These are phyloP conservation scores for Oreochromis niloticus DNA, from an alignment of 2,113 vertebrate genomes.

Conservation along the genomic window DNA sequence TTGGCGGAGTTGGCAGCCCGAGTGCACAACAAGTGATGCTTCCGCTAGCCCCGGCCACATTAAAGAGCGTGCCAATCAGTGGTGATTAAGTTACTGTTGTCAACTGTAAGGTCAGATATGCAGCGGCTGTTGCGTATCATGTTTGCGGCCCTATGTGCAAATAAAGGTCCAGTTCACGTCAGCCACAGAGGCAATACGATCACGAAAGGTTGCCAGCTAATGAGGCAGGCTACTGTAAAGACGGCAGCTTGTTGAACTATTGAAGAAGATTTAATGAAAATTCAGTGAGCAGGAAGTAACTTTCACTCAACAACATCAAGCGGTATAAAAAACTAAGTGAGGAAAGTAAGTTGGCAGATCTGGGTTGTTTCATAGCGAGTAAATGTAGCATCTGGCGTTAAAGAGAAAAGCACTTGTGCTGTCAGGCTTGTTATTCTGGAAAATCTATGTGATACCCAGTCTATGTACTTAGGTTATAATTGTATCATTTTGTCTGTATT, in stretches of 20 bases:
- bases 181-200: neutral
- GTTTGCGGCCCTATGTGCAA: neutral
- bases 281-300: neutral
- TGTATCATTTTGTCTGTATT: neutral
- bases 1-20: neutral
- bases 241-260: neutral
- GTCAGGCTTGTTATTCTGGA: neutral
- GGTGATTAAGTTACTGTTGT: neutral
- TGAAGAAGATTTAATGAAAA: neutral
- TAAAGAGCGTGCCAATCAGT: neutral
- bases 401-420: neutral
- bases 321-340: neutral
- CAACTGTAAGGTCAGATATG: neutral
- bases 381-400: neutral
- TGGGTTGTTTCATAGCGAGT: neutral
- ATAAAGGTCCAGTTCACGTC: neutral
- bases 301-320: neutral
- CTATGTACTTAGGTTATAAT: neutral
- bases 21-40: neutral
- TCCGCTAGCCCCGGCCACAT: neutral
- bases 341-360: neutral
- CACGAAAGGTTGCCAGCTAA: neutral
- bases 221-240: neutral
- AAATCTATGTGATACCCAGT: neutral
- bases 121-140: neutral